phyloP scores from a whole-genome alignment of 30 jellyfish, hydroid and myxozoan genomes.

The Pseudorhiza aurosa region DNA sequence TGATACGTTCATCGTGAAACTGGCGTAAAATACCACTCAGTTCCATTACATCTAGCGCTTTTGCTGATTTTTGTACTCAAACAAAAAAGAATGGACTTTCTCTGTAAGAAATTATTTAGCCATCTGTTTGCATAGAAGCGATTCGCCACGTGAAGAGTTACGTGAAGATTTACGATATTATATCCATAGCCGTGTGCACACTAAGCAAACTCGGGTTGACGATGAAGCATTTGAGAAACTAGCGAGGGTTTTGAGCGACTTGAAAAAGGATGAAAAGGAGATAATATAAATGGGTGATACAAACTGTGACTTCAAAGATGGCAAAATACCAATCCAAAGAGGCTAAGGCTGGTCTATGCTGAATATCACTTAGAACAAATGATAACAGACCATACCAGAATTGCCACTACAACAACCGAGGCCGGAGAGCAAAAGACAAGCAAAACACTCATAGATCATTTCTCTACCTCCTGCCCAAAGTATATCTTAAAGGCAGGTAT shows the following conservation, averaged over 20 bases:
- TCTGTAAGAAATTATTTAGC: too few relatives aligned
- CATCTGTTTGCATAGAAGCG: too few relatives aligned
- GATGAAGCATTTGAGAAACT: too few relatives aligned
- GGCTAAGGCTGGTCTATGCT: neutral
- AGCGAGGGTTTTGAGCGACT: neutral
- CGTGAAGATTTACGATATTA: too few relatives aligned
- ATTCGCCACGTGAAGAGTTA: too few relatives aligned
- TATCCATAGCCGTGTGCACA: too few relatives aligned
- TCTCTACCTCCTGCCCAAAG: neutral
- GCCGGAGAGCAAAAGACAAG: neutral
- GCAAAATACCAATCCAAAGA: neutral
- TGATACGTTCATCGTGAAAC: too few relatives aligned
- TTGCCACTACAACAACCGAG: neutral
- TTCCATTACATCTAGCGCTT: too few relatives aligned
- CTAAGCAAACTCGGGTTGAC: too few relatives aligned
- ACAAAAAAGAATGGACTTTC: too few relatives aligned
- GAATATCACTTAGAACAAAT: neutral
- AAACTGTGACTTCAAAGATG: neutral
- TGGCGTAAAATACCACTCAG: too few relatives aligned
- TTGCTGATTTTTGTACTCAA: too few relatives aligned
- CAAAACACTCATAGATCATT: neutral
- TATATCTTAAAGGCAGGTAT: neutral
- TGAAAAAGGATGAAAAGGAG: neutral
- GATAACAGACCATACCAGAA: neutral
- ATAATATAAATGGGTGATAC: neutral